A percentile compares a stretch with the other conserved stretches of the same genome.
Evolutionary conservation across 2,113 vertebrate species (phyloP).

Genomic region (Nothocercus nigrocapillus): DNA sequence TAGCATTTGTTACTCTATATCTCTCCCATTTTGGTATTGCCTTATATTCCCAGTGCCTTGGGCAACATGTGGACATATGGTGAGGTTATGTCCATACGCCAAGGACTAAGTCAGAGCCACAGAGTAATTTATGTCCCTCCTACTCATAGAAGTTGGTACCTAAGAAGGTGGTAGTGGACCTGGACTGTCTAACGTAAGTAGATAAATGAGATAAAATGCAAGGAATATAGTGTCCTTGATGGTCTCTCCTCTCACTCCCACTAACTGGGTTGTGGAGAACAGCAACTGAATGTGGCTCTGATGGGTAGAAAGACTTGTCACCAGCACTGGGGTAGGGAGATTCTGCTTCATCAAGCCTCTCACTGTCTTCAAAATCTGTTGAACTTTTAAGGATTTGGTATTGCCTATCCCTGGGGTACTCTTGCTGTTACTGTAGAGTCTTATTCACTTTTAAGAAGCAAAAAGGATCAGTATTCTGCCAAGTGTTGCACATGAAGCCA

Average conservation of each 20-base stretch:
- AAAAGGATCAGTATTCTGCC: background rate
- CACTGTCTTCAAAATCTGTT: background rate
- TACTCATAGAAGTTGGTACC: background rate
- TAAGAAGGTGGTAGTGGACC: background rate
- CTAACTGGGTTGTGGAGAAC: rapidly evolving
- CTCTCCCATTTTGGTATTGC: background rate
- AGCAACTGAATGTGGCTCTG: background rate
- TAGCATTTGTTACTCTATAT: background rate
- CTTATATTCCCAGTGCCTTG: background rate
- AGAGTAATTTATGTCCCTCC: background rate
- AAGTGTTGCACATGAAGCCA: background rate
- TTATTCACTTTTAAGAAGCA: background rate
- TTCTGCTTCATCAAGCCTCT: background rate
- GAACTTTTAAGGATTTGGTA: background rate
- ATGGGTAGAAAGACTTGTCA: background rate
- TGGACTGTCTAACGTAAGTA: background rate
- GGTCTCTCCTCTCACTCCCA: background rate
- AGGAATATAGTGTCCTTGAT: background rate
- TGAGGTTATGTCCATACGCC: background rate
- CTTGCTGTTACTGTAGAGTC: background rate
- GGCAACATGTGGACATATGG: background rate
- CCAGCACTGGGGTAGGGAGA: background rate
- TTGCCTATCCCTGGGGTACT: background rate
- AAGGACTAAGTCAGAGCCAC: background rate
- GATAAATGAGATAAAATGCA: background rate